Base-by-base conservation (phyloP, 92 coral and sea anemone species). In the Epizoanthus fatuus region DNA sequence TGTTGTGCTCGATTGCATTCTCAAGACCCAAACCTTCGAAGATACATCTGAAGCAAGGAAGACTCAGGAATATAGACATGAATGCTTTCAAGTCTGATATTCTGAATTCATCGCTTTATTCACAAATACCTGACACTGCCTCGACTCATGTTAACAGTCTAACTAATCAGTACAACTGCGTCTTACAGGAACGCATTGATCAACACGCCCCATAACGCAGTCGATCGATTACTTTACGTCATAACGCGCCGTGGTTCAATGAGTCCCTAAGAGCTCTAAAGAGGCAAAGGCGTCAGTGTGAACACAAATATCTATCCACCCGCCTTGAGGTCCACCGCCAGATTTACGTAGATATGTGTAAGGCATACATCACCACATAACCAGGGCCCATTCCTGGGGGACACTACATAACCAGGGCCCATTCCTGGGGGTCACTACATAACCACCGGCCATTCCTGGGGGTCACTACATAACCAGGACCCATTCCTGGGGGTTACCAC, bases 301-400 rank as follows among this genome's bases (percentile, higher is more conserved):
- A 59, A 22, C 81, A 64, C 8, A 75, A 75, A 53, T 53, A 75
- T 54, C 37, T 75, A 7, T 49, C 81, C 65, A 47, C 81, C 1
- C 10, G 65, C 5, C 81, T 75, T 75, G 67, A 2, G 64, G 56
- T 75, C 52, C 81, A 75, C 13, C 65, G 55, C 38, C 81, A 75
- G 37, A 39, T 39, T 39, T n/a, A n/a, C n/a, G n/a, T n/a, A n/a
- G n/a, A n/a, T n/a, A n/a, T n/a, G n/a, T n/a, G n/a, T n/a, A n/a
- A n/a, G n/a, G n/a, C n/a, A 75, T 75, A 75, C 52, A 53, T n/a
- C n/a, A n/a, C n/a, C n/a, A n/a, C n/a, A n/a, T n/a, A n/a, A n/a
- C n/a, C n/a, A n/a, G n/a, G n/a, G n/a, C n/a, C n/a, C n/a, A n/a
- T n/a, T n/a, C n/a, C n/a, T n/a, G n/a, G n/a, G n/a, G n/a, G n/a